These are phyloP conservation scores for Pentalonia nigronervosa DNA, from an alignment of 1,140 invertebrate genomes.

Conservation along the genomic window DNA sequence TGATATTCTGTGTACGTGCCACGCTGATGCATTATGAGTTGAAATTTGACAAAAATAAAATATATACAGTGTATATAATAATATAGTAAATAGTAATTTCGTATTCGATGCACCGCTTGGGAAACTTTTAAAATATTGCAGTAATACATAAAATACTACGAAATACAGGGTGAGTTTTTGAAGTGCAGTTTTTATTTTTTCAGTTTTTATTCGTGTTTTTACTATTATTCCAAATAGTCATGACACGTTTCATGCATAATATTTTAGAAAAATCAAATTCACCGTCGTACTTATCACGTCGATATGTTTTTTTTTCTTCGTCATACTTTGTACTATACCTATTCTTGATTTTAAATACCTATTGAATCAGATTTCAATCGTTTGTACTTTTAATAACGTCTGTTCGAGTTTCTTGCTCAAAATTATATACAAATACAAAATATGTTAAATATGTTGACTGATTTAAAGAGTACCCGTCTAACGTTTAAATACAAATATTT, in stretches of 20 bases:
- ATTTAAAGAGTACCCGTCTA: neutral
- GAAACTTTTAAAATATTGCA: neutral
- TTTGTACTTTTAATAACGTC: no score
- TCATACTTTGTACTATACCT: no score
- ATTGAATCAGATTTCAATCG: no score
- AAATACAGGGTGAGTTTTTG: neutral
- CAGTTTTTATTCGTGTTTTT: neutral
- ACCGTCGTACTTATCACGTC: no score
- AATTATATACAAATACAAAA: neutral
- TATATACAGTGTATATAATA: neutral
- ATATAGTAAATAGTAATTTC: neutral
- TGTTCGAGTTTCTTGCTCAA: neutral
- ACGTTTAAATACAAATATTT: neutral
- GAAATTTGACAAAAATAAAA: neutral
- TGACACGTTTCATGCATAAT: no score
- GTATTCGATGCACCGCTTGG: neutral
- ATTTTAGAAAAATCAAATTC: no score
- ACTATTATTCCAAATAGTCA: neutral
- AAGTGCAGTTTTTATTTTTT: neutral
- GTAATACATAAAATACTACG: neutral
- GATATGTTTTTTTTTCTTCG: no score
- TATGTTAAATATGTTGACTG: no score
- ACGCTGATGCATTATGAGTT: neutral
- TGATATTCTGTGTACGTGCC: neutral
- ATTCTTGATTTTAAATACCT: neutral